Base-by-base conservation (phyloP, 2,113 vertebrate genomes). In the Bubo scandiacus region DNA sequence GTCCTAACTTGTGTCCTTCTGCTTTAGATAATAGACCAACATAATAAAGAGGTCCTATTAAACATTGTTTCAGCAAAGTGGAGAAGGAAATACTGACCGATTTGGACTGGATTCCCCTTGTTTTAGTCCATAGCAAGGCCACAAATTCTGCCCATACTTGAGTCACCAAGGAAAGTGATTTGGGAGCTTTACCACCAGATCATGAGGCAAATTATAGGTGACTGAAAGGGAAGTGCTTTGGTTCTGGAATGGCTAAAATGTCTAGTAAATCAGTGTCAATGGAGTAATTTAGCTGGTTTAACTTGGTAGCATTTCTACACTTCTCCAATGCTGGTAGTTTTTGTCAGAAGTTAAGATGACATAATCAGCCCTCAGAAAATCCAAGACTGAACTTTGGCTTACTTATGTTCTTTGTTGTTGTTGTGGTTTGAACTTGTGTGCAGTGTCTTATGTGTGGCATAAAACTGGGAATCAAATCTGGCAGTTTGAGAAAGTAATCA, bases 391-490 rank as follows among this genome's bases (percentile, higher is more conserved):
- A 86, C 83, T 94, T 96, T 61, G 52, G 47, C n/a, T 93, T 91
- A 63, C 30, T 81, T 97, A 32, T 81, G 34, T 94, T 95, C 38
- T 90, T 81, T 42, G 38, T 71, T 59, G 43, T 16, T 43, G 43
- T 45, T 7, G 17, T 45, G 43, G 43, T 45, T 45, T 45, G 43
- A 45, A 45, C 43, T 45, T 45, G 43, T 45, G n/a, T 96, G 40
- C 52, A 61, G 58, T 70, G 25, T 86, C 45, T 92, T 94, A 85
- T 89, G 55, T 72, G 36, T 40, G 40, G 57, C 79, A 74, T 81
- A 68, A 90, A 81, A 91, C 54, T 71, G 72, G 18, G 74, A 95
- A 92, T 94, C 36, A 96, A 47, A 94, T 66, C 45, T 89, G 95
- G 29, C 61, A 79, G 52, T 81, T 72, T 75, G 78, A 84, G 90